Base-by-base conservation (phyloP, 2,113 vertebrate species). In the Physeter macrocephalus region DNA sequence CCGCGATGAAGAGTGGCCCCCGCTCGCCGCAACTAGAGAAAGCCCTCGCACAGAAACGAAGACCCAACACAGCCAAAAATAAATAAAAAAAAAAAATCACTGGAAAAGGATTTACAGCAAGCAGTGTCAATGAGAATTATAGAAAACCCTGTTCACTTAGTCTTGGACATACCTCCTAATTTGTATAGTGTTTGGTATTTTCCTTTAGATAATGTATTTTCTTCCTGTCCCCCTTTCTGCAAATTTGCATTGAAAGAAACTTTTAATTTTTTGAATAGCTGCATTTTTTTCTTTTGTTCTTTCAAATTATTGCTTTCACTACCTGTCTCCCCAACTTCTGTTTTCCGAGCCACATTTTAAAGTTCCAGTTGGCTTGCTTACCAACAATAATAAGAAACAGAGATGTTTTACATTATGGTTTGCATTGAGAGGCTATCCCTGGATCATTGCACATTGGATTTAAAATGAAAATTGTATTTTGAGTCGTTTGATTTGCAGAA, bases 401-500 rank as follows among this genome's bases (percentile, higher is more conserved):
- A 71, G 25, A 69, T 81, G 96, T 95, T 97, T 98, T 96, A 95
- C 98, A 98, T 97, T 92, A 96, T 88, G 71, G 84, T 97, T 97
- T 97, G 95, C 91, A 87, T 97, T 98, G 89, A 97, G 96, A 98
- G 96, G 92, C 84, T 96, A 96, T 97, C 90, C 97, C 93, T 83
- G 98, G 97, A 98, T 98, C 97, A 98, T 77, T 98, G 98, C 96
- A 97, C 96, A 92, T 92, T 98, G 98, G 98, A 98, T 98, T 99
- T 98, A 98, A 98, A 97, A 98, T 97, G 97, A 98, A 98, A 98
- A 98, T 98, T 98, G 97, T 98, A 98, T 98, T 98, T 98, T 95
- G 93, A 98, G 97, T 98, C 97, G 96, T 98, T 98, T 99, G 98
- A 98, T 98, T 99, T 98, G 97, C 98, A 98, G 97, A 98, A 99